Percentiles rank a stretch among this genome's conserved stretches.
phyloP scores from a whole-genome alignment of 2,888 invertebrate species.

The Chalcis sispes region DNA sequence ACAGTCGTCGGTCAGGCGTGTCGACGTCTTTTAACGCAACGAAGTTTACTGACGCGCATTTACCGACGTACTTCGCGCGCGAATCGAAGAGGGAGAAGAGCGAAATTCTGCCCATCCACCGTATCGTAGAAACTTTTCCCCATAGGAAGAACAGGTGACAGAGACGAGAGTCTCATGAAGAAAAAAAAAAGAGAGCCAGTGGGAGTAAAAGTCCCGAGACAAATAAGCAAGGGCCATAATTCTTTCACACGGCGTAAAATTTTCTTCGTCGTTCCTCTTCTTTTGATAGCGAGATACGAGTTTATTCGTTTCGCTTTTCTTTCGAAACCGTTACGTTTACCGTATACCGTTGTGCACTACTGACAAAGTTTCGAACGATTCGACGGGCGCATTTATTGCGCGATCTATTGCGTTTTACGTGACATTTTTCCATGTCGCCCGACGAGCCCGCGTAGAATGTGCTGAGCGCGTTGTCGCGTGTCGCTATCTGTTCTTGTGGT shows the following conservation, averaged over 20 bases:
- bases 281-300: constrained; percentile 2
- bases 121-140: not conserved
- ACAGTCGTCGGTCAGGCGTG: not conserved
- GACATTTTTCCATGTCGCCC: constrained; percentile 56
- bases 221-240: constrained; percentile 25
- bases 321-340: not conserved
- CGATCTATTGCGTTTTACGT: constrained; percentile 56
- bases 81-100: not conserved
- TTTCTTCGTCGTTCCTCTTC: no score
- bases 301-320: not conserved
- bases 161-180: no score
- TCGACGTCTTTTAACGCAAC: no score
- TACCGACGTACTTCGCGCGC: not conserved
- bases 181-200: no score
- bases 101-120: no score
- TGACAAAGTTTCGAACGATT: constrained; percentile 19
- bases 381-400: constrained; percentile 44
- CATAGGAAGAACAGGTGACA: constrained; percentile 2
- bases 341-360: not conserved
- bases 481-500: no score
- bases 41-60: not conserved
- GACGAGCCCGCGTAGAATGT: constrained; percentile 34
- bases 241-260: no score
- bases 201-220: no score
- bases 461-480: no score